phyloP scores from a whole-genome alignment of 2,888 invertebrate species.

The Watsonalla binaria region DNA sequence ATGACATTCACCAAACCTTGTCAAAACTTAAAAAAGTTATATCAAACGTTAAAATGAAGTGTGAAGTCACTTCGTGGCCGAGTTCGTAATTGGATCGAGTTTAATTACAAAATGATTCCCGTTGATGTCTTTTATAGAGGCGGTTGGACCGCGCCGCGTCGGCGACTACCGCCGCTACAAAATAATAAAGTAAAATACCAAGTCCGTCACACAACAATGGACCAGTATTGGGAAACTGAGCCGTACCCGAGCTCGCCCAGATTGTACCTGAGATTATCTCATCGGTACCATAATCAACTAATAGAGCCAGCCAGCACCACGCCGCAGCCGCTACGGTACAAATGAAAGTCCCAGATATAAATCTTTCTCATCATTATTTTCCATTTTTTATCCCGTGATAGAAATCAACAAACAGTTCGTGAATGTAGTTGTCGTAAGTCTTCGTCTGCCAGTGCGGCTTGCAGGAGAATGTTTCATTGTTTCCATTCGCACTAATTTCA shows the following conservation, averaged over 20 bases:
- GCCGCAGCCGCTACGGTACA: constrained; percentile 13
- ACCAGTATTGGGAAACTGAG: constrained; percentile 40
- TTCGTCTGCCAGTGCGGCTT: constrained; percentile 2
- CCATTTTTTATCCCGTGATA: constrained; percentile 29
- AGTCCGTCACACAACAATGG: constrained; percentile 53
- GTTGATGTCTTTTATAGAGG: constrained; percentile 54
- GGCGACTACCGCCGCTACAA: constrained; percentile 14
- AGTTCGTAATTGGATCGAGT: neutral
- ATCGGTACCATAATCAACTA: constrained; percentile 35
- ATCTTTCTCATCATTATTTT: constrained; percentile 41
- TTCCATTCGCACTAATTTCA: neutral
- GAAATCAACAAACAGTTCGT: constrained; percentile 19
- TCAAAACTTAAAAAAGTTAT: too few relatives aligned
- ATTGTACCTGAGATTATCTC: constrained; percentile 38
- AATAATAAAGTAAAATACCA: constrained; percentile 44
- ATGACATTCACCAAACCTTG: too few relatives aligned
- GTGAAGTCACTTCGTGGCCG: neutral
- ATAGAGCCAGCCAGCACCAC: constrained; percentile 15
- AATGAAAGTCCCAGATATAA: constrained; percentile 39
- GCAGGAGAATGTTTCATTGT: neutral
- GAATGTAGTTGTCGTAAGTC: neutral
- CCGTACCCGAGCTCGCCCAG: constrained; percentile 23
- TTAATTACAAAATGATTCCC: constrained; percentile 20
- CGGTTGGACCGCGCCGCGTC: constrained; percentile 16
- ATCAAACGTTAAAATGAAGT: neutral